These are phyloP conservation scores for Oxycera nigricornis DNA, from an alignment of 2,888 invertebrate species.

Conservation along the genomic window DNA sequence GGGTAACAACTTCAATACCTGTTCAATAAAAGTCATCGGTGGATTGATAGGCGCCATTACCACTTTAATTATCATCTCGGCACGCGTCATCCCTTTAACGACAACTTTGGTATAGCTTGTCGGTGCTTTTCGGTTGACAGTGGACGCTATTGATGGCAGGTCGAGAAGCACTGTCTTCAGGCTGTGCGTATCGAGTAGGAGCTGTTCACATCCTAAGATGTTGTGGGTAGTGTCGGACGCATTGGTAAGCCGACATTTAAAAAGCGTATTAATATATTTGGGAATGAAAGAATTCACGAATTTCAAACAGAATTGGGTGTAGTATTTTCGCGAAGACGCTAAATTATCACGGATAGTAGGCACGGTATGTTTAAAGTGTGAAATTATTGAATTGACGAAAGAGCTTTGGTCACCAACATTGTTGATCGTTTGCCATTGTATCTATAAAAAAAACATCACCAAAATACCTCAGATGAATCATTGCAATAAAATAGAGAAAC, in stretches of 20 bases:
- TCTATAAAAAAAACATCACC: slow-evolving; percentile 60
- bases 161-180: slow-evolving; percentile 92
- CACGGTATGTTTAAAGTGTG: slow-evolving; percentile 84
- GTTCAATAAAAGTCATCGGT: slow-evolving; percentile 82
- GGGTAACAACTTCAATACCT: slow-evolving; percentile 88
- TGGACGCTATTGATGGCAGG: slow-evolving; percentile 90
- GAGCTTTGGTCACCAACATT: slow-evolving; percentile 96
- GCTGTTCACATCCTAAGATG: slow-evolving; percentile 90
- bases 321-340: slow-evolving; percentile 92
- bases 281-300: slow-evolving; percentile 96
- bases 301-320: slow-evolving; percentile 96
- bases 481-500: no score
- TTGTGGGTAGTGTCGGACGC: slow-evolving; percentile 48
- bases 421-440: slow-evolving; percentile 91
- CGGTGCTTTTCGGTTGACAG: slow-evolving; percentile 87
- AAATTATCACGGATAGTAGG: slow-evolving; percentile 90
- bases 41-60: slow-evolving; percentile 94
- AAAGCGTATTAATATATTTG: slow-evolving; percentile 89
- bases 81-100: slow-evolving; percentile 88
- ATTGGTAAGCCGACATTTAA: slow-evolving; percentile 74
- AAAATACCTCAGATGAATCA: background rate
- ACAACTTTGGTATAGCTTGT: slow-evolving; percentile 82
- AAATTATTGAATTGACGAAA: slow-evolving; percentile 89
- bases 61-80: slow-evolving; percentile 98
- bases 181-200: slow-evolving; percentile 92